Conservation (phyloP, 2,888 invertebrate genomes). For the Nycteola revayana region DNA sequence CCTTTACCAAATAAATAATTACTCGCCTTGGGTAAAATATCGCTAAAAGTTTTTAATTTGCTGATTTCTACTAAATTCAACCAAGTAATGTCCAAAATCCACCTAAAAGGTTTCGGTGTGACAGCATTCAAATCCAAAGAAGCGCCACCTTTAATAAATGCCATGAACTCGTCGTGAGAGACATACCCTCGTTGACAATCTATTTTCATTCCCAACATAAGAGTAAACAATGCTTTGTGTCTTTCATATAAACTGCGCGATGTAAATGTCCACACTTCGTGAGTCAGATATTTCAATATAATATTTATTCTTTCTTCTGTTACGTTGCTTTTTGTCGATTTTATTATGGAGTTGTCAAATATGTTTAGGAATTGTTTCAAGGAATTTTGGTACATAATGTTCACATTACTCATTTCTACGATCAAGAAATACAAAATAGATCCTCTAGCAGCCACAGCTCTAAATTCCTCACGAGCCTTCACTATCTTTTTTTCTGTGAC, state of each 20-base stretch:
- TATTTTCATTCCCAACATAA: conserved; percentile 97
- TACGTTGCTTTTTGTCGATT: conserved; percentile 91
- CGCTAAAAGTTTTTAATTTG: conserved; percentile 89
- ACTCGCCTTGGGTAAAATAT: conserved; percentile 88
- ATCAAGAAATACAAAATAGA: conserved; percentile 97
- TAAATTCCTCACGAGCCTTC: conserved; percentile 95
- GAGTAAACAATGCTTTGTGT: conserved; percentile 95
- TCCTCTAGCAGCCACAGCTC: conserved; percentile 96
- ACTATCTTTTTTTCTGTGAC: conserved; percentile 97
- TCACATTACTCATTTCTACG: conserved; percentile 98
- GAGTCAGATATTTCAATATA: conserved; percentile 93
- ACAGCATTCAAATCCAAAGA: conserved; percentile 96
- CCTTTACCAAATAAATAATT: too few species aligned
- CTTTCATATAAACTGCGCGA: conserved; percentile 95
- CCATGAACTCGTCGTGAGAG: conserved; percentile 95
- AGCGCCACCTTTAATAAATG: conserved; percentile 98
- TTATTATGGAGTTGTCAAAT: conserved; percentile 96
- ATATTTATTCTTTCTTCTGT: conserved; percentile 94
- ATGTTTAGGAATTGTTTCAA: conserved; percentile 96
- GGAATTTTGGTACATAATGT: conserved; percentile 98
- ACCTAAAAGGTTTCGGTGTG: conserved; percentile 94
- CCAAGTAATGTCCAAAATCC: conserved; percentile 98
- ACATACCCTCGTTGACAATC: conserved; percentile 92
- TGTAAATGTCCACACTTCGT: conserved; percentile 96
- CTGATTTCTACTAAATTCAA: conserved; percentile 96